Conservation (phyloP, 2,888 invertebrate species). For the Ectemnius cavifrons region DNA sequence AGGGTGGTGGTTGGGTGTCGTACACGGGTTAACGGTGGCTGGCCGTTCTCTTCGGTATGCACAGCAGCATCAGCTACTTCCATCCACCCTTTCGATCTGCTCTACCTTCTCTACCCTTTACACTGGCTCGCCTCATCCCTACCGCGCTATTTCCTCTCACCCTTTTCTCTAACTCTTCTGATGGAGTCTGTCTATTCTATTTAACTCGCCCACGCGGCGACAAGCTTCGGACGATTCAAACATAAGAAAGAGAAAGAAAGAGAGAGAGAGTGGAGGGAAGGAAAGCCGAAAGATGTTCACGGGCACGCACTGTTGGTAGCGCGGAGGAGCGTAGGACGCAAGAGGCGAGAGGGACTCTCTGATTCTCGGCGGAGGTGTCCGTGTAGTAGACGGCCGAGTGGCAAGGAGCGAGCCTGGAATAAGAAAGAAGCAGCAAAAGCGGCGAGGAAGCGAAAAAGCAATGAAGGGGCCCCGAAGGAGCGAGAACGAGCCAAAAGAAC, state of each 20-base stretch:
- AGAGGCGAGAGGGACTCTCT: slow-evolving; percentile 23
- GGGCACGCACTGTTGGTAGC: slow-evolving; percentile 7
- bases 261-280: neutral
- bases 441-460: slow-evolving; percentile 3
- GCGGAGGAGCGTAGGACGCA: slow-evolving; percentile 19
- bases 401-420: neutral
- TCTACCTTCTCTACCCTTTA: slow-evolving; percentile 25
- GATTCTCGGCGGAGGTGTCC: slow-evolving; percentile 11
- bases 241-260: too few species aligned
- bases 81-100: neutral
- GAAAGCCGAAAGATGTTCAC: slow-evolving; percentile 50
- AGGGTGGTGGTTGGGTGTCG: slow-evolving; percentile 42
- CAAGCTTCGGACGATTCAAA: too few species aligned
- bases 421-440: slow-evolving; percentile 1
- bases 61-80: neutral
- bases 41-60: slow-evolving; percentile 50
- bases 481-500: neutral
- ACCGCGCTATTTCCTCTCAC: too few species aligned
- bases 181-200: slow-evolving; percentile 37
- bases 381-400: slow-evolving; percentile 3
- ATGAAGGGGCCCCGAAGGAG: slow-evolving; percentile 16
- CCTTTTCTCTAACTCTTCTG: slow-evolving; percentile 11
- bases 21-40: slow-evolving; percentile 53
- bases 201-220: slow-evolving; percentile 61
- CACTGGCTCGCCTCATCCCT: slow-evolving; percentile 35